phyloP scores from a whole-genome alignment of 2,797 vertebrate species.

The Psittacula derbiana region DNA sequence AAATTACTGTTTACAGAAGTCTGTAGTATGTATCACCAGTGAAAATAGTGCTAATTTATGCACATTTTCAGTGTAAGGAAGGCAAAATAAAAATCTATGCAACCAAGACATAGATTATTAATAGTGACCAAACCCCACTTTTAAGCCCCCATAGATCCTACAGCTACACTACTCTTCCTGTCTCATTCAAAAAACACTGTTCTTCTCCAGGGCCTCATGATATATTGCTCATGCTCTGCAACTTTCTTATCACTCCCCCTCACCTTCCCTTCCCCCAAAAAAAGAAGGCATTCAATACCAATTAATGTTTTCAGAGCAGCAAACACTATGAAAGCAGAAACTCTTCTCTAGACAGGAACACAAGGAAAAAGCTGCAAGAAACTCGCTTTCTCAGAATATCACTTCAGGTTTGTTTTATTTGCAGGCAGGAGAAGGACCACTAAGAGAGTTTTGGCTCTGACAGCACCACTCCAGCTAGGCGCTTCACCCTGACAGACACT shows the following conservation, averaged over 20 bases:
- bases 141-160: not conserved
- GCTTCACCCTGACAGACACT: conserved; percentile 53
- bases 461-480: conserved; percentile 56
- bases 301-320: not conserved
- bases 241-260: not conserved
- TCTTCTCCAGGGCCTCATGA: not conserved
- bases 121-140: not conserved
- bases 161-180: not conserved
- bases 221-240: not conserved
- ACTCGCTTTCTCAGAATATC: not conserved
- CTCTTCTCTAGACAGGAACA: not conserved
- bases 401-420: conserved; percentile 2
- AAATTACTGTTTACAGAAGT: not conserved
- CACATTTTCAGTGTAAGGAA: not conserved
- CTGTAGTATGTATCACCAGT: not conserved
- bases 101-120: not conserved
- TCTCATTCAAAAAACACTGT: not conserved
- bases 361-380: not conserved
- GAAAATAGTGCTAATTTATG: not conserved
- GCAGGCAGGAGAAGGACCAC: not conserved
- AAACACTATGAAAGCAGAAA: not conserved
- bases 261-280: not conserved
- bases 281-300: not conserved
- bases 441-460: conserved; percentile 65
- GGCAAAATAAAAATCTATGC: not conserved